Conservation (phyloP, 2,888 invertebrate species). For the Oscheius myriophilus region DNA sequence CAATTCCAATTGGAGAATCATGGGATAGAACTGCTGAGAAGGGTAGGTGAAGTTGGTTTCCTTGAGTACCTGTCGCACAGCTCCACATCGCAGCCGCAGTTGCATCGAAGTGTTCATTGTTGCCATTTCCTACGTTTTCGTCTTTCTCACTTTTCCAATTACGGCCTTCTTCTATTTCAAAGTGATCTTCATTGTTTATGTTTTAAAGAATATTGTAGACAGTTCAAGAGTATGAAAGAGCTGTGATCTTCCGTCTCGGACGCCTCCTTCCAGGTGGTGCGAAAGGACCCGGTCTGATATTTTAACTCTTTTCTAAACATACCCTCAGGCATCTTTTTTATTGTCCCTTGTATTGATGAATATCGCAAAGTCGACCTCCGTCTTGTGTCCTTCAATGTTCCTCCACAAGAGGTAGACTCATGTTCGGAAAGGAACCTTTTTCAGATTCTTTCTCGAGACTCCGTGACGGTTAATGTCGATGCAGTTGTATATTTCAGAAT, state of each 20-base stretch:
- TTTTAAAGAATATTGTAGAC: slow-evolving; percentile 27
- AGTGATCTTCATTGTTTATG: slow-evolving; percentile 33
- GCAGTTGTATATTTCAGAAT: slow-evolving; percentile 80
- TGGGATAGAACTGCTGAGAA: too few species aligned
- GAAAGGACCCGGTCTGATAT: slow-evolving; percentile 75
- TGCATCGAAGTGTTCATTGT: slow-evolving; percentile 11
- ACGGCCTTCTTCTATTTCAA: slow-evolving; percentile 61
- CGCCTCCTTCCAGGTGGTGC: slow-evolving; percentile 80
- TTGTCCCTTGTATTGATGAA: slow-evolving; percentile 77
- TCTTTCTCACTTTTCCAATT: slow-evolving; percentile 64
- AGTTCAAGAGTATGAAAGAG: slow-evolving; percentile 78
- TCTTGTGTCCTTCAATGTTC: slow-evolving; percentile 94
- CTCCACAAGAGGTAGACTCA: slow-evolving; percentile 88
- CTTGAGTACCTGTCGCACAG: too few species aligned
- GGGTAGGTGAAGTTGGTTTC: too few species aligned
- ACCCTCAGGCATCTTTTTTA: slow-evolving; percentile 76
- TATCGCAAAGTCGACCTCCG: slow-evolving; percentile 85
- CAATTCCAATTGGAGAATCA: too few species aligned
- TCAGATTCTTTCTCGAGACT: slow-evolving; percentile 78
- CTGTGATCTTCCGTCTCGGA: slow-evolving; percentile 86
- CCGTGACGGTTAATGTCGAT: slow-evolving; percentile 95
- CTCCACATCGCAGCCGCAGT: neutral
- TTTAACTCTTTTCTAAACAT: neutral
- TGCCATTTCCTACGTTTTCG: slow-evolving; percentile 41
- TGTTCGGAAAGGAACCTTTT: neutral